Percentiles rank a stretch among this genome's conserved stretches.
phyloP scores from a whole-genome alignment of 2,888 invertebrate genomes.

The Ischnus inquisitorius region DNA sequence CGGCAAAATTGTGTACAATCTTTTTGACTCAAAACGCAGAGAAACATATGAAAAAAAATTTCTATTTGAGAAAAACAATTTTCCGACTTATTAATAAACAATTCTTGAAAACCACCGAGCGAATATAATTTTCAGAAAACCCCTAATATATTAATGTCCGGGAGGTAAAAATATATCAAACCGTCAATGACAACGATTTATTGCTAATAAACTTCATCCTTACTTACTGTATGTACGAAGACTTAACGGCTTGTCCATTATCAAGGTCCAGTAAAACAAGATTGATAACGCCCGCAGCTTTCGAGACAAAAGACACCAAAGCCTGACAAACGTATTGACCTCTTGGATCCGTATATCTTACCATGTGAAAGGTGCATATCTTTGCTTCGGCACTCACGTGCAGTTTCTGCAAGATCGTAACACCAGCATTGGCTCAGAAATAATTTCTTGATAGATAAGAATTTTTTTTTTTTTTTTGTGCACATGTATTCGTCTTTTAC shows the following conservation, averaged over 20 bases:
- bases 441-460: slow-evolving; percentile 9
- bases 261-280: slow-evolving; percentile 78
- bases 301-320: slow-evolving; percentile 76
- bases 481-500: slow-evolving; percentile 77
- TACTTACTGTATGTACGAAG: slow-evolving; percentile 69
- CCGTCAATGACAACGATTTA: too few species aligned
- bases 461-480: not conserved
- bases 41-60: too few species aligned
- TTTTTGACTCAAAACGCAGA: too few species aligned
- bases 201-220: not conserved
- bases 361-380: slow-evolving; percentile 81
- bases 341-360: slow-evolving; percentile 74
- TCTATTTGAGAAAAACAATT: too few species aligned
- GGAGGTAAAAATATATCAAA: too few species aligned
- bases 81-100: too few species aligned
- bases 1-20: too few species aligned
- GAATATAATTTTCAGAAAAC: too few species aligned
- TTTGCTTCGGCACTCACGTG: slow-evolving; percentile 71
- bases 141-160: too few species aligned
- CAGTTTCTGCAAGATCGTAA: slow-evolving; percentile 75
- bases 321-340: slow-evolving; percentile 74
- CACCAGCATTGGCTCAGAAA: not conserved
- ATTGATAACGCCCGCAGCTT: slow-evolving; percentile 69
- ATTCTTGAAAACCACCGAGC: too few species aligned
- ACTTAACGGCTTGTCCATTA: slow-evolving; percentile 74